phyloP scores from a whole-genome alignment of 2,888 invertebrate species.

The Parnassius smintheus region DNA sequence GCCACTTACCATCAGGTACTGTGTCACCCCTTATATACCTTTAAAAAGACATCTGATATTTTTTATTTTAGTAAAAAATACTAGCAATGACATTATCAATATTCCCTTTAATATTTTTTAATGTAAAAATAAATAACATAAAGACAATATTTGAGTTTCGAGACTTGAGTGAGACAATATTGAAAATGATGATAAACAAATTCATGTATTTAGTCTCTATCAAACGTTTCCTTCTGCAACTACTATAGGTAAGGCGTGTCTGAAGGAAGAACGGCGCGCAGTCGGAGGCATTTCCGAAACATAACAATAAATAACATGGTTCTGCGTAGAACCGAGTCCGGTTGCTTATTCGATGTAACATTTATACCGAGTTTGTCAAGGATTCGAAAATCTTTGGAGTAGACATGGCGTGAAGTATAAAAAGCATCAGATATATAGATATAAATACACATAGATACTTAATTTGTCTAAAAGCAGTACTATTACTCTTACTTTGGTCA shows the following conservation, averaged over 20 bases:
- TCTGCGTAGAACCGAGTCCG: slow-evolving; percentile 32
- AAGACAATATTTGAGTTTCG: not conserved
- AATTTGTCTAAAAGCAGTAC: too few relatives aligned
- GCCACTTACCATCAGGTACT: too few relatives aligned
- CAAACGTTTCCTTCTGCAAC: slow-evolving; percentile 2
- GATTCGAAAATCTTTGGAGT: slow-evolving; percentile 1
- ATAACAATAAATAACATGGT: slow-evolving; percentile 58
- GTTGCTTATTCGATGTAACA: slow-evolving; percentile 25
- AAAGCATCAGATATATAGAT: too few relatives aligned
- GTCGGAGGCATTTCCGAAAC: slow-evolving; percentile 59
- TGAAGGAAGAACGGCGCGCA: slow-evolving; percentile 10
- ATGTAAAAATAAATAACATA: too few relatives aligned
- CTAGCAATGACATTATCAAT: too few relatives aligned
- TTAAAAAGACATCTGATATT: too few relatives aligned
- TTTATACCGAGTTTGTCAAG: slow-evolving; percentile 2
- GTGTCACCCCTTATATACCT: too few relatives aligned
- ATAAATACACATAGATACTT: too few relatives aligned
- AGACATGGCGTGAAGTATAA: not conserved
- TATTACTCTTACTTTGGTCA: too few relatives aligned
- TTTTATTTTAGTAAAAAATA: too few relatives aligned
- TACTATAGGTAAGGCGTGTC: not conserved
- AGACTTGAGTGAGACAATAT: not conserved
- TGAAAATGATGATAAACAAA: slow-evolving; percentile 18
- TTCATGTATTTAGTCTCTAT: slow-evolving; percentile 3
- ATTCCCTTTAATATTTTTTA: too few relatives aligned